Conservation (phyloP, 2,888 invertebrate species). For the Dicyrtomina minuta region DNA sequence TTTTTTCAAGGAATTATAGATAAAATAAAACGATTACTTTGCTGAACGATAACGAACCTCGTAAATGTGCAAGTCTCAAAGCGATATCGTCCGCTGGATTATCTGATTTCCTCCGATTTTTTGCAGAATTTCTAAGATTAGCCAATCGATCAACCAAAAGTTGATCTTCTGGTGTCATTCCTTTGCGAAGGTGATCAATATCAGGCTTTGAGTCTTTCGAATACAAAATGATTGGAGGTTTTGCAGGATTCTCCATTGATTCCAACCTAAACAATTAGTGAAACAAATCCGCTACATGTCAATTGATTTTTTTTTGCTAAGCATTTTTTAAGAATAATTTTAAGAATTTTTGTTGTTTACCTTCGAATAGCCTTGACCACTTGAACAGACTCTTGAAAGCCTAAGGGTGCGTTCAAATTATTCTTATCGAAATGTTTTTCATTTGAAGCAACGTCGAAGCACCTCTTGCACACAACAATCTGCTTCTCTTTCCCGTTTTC, state of each 20-base stretch:
- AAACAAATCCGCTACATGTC: too few species aligned
- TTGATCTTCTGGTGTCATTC: constrained; percentile 62
- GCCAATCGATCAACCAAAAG: constrained; percentile 68
- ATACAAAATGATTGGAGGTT: constrained; percentile 63
- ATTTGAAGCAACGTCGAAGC: constrained; percentile 4
- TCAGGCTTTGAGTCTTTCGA: constrained; percentile 53
- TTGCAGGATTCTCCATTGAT: constrained; percentile 61
- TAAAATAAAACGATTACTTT: not conserved
- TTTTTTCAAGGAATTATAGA: too few species aligned
- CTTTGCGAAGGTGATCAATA: constrained; percentile 57
- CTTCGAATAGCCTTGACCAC: constrained; percentile 61
- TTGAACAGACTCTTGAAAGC: constrained; percentile 33
- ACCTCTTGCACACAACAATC: constrained; percentile 28
- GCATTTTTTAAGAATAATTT: too few species aligned
- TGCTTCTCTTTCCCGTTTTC: too few species aligned
- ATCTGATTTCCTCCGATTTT: constrained; percentile 34
- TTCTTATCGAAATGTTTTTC: not conserved
- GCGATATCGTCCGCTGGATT: constrained; percentile 60
- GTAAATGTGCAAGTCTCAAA: constrained; percentile 59
- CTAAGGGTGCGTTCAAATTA: constrained; percentile 19
- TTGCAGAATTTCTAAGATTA: constrained; percentile 62
- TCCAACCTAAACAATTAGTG: constrained; percentile 58
- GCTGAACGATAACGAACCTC: constrained; percentile 65
- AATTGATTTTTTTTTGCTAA: too few species aligned
- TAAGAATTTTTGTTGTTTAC: constrained; percentile 56